Conservation (phyloP, 2,888 invertebrate genomes). For the Orthonevra nobilis region DNA sequence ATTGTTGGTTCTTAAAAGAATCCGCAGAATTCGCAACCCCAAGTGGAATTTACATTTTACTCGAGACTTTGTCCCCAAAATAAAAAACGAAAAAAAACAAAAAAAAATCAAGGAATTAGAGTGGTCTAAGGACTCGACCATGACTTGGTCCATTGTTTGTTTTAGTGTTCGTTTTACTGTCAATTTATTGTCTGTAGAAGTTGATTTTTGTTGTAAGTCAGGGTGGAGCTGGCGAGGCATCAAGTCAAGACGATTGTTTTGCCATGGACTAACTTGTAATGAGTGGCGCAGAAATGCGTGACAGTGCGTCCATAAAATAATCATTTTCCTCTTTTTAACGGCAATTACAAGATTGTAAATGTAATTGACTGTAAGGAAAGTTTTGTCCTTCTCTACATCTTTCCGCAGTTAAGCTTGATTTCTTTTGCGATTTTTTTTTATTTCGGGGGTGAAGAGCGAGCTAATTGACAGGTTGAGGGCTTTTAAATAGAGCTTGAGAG, state of each 20-base stretch:
- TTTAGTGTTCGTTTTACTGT: slow-evolving; percentile 65
- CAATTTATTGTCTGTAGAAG: slow-evolving; percentile 64
- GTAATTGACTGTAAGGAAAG: slow-evolving; percentile 68
- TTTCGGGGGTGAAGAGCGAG: background rate
- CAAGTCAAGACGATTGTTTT: slow-evolving; percentile 39
- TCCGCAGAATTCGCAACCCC: slow-evolving; percentile 48
- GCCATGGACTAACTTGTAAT: slow-evolving; percentile 51
- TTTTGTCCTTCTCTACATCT: slow-evolving; percentile 32
- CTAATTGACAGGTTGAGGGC: no score
- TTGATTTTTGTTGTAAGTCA: slow-evolving; percentile 43
- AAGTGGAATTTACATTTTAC: slow-evolving; percentile 1
- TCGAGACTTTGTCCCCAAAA: slow-evolving; percentile 28
- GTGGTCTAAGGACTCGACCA: slow-evolving; percentile 57
- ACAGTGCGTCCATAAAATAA: slow-evolving; percentile 67
- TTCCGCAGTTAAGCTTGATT: no score
- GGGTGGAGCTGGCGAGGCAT: background rate
- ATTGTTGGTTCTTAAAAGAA: slow-evolving; percentile 6
- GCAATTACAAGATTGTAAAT: slow-evolving; percentile 69
- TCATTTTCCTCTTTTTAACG: slow-evolving; percentile 66
- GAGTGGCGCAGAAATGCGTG: slow-evolving; percentile 51
- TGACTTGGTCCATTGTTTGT: slow-evolving; percentile 55
- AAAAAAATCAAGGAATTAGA: slow-evolving; percentile 43
- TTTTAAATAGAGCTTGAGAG: no score
- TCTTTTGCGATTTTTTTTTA: slow-evolving; percentile 11
- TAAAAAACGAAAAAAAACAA: background rate